Percentiles rank a stretch among this genome's conserved stretches.
Conservation (phyloP, 2,113 vertebrate genomes). For the Gymnocephalus cernua region DNA sequence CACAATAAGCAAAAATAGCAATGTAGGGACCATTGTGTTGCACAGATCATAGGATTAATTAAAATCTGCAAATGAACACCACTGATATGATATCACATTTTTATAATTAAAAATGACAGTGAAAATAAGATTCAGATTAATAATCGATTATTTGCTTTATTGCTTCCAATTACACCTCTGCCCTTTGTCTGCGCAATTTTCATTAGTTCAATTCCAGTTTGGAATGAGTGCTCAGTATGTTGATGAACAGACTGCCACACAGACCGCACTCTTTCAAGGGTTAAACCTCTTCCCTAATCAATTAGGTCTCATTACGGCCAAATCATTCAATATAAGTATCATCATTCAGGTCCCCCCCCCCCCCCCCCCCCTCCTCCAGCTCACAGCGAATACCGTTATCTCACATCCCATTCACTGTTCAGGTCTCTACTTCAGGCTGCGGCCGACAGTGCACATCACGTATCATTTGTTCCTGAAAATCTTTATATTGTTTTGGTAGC, state of each 20-base stretch:
- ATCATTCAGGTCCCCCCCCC: too few relatives aligned
- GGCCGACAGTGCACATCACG: too few relatives aligned
- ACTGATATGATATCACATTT: conserved; percentile 10
- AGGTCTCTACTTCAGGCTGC: too few relatives aligned
- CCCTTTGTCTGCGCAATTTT: conserved; percentile 48
- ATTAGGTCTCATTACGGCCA: not conserved
- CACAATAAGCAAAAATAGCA: too few relatives aligned
- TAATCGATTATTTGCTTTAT: conserved; percentile 60
- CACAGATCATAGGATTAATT: too few relatives aligned
- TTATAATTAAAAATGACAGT: conserved; percentile 18
- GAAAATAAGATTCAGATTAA: conserved; percentile 45
- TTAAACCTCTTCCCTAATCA: not conserved
- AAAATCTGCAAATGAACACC: too few relatives aligned
- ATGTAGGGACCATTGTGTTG: too few relatives aligned
- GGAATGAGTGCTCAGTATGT: conserved; percentile 55
- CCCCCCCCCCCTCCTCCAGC: too few relatives aligned
- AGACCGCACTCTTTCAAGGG: conserved; percentile 5
- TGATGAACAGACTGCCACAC: conserved; percentile 71
- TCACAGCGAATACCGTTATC: too few relatives aligned
- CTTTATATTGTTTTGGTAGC: too few relatives aligned
- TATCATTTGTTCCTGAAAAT: too few relatives aligned
- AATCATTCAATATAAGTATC: not conserved
- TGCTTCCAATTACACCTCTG: conserved; percentile 67
- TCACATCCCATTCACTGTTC: too few relatives aligned
- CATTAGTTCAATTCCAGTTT: conserved; percentile 64